Percentiles rank a stretch among this genome's conserved stretches.
phyloP scores from a whole-genome alignment of 2,797 vertebrate genomes.

The Heteromormyrus szaboi region DNA sequence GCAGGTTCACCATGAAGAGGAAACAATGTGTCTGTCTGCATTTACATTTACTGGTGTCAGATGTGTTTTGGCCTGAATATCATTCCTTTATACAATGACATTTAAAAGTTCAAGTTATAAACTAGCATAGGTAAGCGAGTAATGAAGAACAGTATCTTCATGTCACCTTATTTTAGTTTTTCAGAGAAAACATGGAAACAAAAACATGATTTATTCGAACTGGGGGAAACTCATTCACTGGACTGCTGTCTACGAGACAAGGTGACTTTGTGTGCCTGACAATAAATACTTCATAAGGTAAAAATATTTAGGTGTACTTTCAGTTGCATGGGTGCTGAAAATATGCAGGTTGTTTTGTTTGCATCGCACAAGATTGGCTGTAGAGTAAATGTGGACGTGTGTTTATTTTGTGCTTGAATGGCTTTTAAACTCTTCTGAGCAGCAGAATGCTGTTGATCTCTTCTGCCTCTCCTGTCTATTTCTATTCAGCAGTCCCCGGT shows the following conservation, averaged over 20 bases:
- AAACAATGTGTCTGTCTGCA: neutral
- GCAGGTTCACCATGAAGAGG: neutral
- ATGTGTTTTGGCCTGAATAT: neutral
- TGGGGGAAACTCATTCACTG: neutral
- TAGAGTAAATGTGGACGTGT: constrained; percentile 7
- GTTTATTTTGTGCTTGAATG: constrained; percentile 36
- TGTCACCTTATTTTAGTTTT: neutral
- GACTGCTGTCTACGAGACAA: constrained; percentile 3
- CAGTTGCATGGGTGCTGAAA: neutral
- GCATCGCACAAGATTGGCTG: neutral
- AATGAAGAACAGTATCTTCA: neutral
- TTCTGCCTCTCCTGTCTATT: constrained; percentile 41
- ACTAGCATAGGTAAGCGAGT: neutral
- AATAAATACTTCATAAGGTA: constrained; percentile 14
- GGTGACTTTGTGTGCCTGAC: constrained; percentile 16
- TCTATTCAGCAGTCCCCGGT: constrained; percentile 38
- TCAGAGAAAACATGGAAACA: neutral
- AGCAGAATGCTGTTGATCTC: constrained; percentile 28
- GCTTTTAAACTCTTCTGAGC: constrained; percentile 11
- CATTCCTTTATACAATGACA: neutral
- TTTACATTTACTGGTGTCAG: neutral
- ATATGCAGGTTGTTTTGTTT: neutral
- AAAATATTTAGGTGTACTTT: constrained; percentile 19
- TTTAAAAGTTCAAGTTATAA: neutral
- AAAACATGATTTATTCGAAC: neutral